phyloP scores from a whole-genome alignment of 2,888 invertebrate species.

The Volucella zonaria region DNA sequence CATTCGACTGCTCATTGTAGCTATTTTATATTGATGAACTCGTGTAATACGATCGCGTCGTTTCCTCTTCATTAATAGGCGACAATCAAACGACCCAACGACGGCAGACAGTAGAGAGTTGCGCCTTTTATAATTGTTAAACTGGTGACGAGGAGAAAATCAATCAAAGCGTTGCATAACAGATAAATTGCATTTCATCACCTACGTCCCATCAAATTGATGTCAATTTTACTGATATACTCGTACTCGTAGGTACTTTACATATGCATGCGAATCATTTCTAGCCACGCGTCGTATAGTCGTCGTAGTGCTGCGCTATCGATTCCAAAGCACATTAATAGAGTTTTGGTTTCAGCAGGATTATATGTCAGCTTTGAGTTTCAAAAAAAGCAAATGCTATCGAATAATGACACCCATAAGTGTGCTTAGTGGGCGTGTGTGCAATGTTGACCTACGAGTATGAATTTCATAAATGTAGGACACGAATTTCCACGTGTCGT shows the following conservation, averaged over 20 bases:
- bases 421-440: constrained; percentile 29
- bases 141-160: constrained; percentile 1
- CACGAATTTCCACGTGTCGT: background rate
- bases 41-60: constrained; percentile 33
- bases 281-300: constrained; percentile 54
- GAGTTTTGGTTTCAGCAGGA: constrained; percentile 38
- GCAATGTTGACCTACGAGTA: background rate
- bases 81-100: constrained; percentile 29
- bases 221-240: constrained; percentile 25
- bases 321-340: constrained; percentile 15
- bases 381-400: background rate
- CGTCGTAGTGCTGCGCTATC: no score
- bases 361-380: constrained; percentile 26
- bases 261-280: constrained; percentile 53
- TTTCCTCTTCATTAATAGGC: constrained; percentile 15
- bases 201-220: constrained; percentile 16
- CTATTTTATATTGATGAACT: constrained; percentile 43
- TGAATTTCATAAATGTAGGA: no score
- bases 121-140: constrained; percentile 24
- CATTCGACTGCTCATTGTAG: constrained; percentile 4
- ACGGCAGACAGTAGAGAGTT: constrained; percentile 18
- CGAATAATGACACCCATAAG: background rate
- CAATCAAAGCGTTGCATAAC: constrained; percentile 43
- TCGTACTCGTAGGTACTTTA: no score
- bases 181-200: constrained; percentile 33